Percentiles rank a stretch among this genome's conserved stretches.
Evolutionary conservation across 2,797 vertebrate species (phyloP).

Genomic region (Amblyraja radiata): DNA sequence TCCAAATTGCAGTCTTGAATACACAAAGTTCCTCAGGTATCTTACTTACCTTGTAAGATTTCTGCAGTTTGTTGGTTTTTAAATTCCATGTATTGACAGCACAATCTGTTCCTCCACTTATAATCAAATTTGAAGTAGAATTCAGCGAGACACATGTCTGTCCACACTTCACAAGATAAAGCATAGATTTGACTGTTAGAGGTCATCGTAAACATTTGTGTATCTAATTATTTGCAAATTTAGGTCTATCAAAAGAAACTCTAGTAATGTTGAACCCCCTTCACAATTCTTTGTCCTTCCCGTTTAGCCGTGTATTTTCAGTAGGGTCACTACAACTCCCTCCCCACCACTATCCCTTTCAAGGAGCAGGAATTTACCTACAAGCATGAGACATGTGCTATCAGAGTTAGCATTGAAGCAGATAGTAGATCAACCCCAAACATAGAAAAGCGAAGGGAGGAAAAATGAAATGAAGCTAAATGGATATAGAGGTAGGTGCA

Average conservation of each 20-base stretch:
- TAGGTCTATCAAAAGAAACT: too few relatives aligned
- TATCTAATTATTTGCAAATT: too few relatives aligned
- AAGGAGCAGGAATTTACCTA: too few relatives aligned
- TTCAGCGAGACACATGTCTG: conserved; percentile 28
- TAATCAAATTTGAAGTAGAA: background rate
- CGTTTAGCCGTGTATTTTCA: too few relatives aligned
- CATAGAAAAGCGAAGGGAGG: background rate
- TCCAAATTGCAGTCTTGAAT: background rate
- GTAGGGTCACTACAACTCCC: too few relatives aligned
- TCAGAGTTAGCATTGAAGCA: background rate
- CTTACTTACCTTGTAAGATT: conserved; percentile 19
- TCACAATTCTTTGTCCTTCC: too few relatives aligned
- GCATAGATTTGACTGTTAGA: background rate
- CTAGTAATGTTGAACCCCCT: too few relatives aligned
- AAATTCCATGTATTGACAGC: background rate
- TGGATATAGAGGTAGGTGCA: background rate
- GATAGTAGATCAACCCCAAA: background rate
- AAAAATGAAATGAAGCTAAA: background rate
- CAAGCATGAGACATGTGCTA: background rate
- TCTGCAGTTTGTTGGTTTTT: conserved; percentile 11
- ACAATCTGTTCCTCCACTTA: conserved; percentile 29
- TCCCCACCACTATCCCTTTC: too few relatives aligned
- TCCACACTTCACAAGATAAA: background rate
- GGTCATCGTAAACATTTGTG: background rate
- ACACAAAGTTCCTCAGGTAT: background rate